Percentiles rank a stretch among this genome's conserved stretches.
Conservation (phyloP, 2,888 invertebrate genomes). For the Herminia tarsipennalis region DNA sequence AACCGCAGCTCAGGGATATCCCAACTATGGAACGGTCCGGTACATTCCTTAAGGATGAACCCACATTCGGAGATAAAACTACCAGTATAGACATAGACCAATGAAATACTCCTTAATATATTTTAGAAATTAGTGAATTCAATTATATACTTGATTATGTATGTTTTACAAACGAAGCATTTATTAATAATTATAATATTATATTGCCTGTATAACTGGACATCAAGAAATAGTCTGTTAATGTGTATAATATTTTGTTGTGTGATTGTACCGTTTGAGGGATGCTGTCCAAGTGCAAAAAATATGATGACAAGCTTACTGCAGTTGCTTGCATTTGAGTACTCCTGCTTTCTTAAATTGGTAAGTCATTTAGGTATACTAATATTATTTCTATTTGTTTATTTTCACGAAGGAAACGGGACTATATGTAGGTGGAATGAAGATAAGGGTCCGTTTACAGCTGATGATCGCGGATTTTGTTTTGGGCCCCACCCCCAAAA, state of each 20-base stretch:
- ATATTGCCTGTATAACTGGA: conserved; percentile 13
- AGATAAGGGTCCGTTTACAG: no score
- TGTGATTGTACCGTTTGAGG: not conserved
- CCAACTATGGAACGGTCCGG: conserved; percentile 87
- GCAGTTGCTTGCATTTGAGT: not conserved
- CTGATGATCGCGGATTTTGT: no score
- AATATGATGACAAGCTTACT: not conserved
- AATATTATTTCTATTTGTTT: no score
- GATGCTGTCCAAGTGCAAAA: not conserved
- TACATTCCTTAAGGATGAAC: conserved; percentile 91
- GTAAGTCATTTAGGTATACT: no score
- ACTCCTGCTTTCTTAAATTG: no score
- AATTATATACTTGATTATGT: conserved; percentile 14
- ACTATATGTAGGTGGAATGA: no score
- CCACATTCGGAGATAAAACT: conserved; percentile 80
- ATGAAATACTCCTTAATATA: conserved; percentile 26
- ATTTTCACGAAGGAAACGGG: no score
- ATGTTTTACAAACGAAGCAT: conserved; percentile 23
- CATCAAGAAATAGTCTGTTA: conserved; percentile 4
- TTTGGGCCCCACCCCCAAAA: no score
- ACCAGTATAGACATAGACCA: conserved; percentile 59
- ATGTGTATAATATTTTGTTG: not conserved
- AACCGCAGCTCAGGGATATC: conserved; percentile 40
- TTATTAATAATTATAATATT: conserved; percentile 8
- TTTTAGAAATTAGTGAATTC: conserved; percentile 19